phyloP scores from a whole-genome alignment of 1,140 invertebrate species.

The Acyrthosiphon pisum region DNA sequence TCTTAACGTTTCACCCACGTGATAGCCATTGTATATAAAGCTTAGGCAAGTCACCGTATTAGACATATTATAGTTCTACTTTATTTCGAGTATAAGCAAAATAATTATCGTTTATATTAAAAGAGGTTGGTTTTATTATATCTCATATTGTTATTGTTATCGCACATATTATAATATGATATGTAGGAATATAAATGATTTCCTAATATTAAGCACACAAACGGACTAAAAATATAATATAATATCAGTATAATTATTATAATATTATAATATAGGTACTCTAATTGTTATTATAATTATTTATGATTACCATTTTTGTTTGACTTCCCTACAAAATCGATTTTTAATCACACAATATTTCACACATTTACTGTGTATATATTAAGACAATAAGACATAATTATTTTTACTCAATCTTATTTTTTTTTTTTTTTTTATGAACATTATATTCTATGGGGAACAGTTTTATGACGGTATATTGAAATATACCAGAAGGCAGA shows the following conservation, averaged over 20 bases:
- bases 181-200: neutral
- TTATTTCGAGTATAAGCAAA: neutral
- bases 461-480: neutral
- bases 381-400: too few species aligned
- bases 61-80: neutral
- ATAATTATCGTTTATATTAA: neutral
- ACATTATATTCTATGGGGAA: neutral
- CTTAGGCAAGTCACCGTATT: neutral
- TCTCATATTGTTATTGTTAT: neutral
- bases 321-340: neutral
- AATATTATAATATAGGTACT: too few species aligned
- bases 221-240: neutral
- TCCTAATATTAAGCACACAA: neutral
- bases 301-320: neutral
- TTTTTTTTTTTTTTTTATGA: neutral
- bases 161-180: neutral
- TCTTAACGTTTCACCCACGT: neutral
- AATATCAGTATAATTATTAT: too few species aligned
- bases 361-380: neutral
- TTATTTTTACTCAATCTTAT: too few species aligned
- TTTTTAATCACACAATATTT: neutral
- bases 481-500: neutral
- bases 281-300: too few species aligned
- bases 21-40: neutral
- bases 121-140: neutral